Evolutionary conservation across 1,140 invertebrate species (phyloP), one percentile per base, ranked within the genome.

Genomic region (Acromyrmex heyeri): DNA sequence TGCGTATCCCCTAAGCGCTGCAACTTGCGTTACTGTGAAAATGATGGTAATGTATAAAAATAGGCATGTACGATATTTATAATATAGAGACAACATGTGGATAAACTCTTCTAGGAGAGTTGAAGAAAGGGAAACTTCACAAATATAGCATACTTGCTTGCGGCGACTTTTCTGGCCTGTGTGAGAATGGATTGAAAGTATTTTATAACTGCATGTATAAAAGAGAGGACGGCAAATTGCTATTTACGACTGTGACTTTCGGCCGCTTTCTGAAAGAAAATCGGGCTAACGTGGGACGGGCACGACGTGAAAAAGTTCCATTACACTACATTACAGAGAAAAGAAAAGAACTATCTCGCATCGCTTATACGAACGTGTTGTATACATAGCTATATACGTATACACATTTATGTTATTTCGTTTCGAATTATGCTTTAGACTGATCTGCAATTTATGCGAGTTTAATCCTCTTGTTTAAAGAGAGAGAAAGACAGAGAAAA

Each of bases 51-150:
- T 88, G 76, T 92, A 92, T 92, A 92, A n/a, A 92, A n/a, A 92
- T 92, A 93, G 65, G 64, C 83, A 62, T 90, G 85, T 92, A 92
- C 81, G 85, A 89, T 92, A 91, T 87, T 92, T 91, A 86, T 88
- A 88, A 77, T 72, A 62, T 57, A 69, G 27, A 21, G 48, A 73
- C 18, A 59, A 65, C 21, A 55, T n/a, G 38, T 59, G 53, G n/a
- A 3, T 64, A 34, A 62, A 27, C 27, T 30, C 30, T 21, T 10
- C 18, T 27, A 81, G 79, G 30, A 67, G 14, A 44, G 10, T 44
- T 10, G 8, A 44, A 44, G 69, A 57, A 8, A 21, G 61, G 12
- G n/a, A 34, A 48, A 48, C 21, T 85, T 75, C 57, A 64, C 30
- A 73, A 83, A 50, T 44, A 73, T 50, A 75, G 69, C 79, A 34